Evolutionary conservation across 2,888 invertebrate species (phyloP), one percentile per base, ranked within the genome.

Genomic region (Silvanus unidentatus): DNA sequence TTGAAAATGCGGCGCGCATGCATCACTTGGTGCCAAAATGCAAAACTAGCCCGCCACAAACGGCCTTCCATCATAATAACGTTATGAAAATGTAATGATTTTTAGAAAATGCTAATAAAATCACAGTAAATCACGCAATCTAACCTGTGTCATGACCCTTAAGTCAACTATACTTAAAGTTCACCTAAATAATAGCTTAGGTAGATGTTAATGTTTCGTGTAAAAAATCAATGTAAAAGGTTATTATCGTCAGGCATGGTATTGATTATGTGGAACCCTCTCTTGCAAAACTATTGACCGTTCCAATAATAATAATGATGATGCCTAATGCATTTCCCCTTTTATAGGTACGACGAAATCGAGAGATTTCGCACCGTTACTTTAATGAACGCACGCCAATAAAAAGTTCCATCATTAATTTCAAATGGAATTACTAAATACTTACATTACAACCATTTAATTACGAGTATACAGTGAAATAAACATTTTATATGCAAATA

Each of bases 171-270:
- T 53, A 48, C 45, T 43, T 41, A 52, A 50, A 48, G 50, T 49
- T 51, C 45, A 22, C 43, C 46, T 43, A 43, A 22, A 39, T 47
- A 40, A 47, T 36, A 28, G 45, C 38, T 40, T 13, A 35, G 43
- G 42, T 40, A 41, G 40, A 44, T 16, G n/a, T 38, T 50, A 41
- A 47, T 49, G 49, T 38, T 32, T 39, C 49, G 51, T 47, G 48
- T 44, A 42, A 61, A 65, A 66, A 66, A 67, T 67, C 67, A 63
- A 66, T 67, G 62, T 52, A 50, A 63, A 66, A 66, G 65, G 66
- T 67, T 66, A 65, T 64, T 63, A 63, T 58, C 54, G 63, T 58
- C 62, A 49, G 47, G 58, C 54, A 48, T 49, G 35, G 58, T 65
- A 66, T 66, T 59, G 66, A 65, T 65, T 16, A 37, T 32, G 10